Evolutionary conservation across 2,113 vertebrate species (phyloP).

Genomic region (Rhodinocichla rosea): DNA sequence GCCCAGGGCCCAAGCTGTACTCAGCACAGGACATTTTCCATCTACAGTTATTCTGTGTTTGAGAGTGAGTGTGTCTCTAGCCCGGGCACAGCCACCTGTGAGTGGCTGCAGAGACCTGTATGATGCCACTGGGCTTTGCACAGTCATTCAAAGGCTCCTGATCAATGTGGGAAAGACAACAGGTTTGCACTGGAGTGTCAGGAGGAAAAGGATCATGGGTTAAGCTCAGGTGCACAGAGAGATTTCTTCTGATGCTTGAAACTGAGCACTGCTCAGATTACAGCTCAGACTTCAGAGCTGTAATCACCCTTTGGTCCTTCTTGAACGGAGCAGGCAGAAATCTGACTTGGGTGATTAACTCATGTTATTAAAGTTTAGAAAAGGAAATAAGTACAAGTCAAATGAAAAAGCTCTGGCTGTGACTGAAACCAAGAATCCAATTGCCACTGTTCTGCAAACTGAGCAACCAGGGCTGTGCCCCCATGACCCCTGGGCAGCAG

Average conservation of each 20-base stretch:
- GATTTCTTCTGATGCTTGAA: background rate
- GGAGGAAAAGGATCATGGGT: background rate
- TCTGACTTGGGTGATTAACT: background rate
- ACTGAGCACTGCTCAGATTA: background rate
- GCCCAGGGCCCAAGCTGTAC: background rate
- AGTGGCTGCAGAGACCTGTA: fast-evolving
- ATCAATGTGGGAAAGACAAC: background rate
- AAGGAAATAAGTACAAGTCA: background rate
- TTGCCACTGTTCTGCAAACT: background rate
- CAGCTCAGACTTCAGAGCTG: background rate
- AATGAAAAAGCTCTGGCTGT: background rate
- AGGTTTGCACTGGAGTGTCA: background rate
- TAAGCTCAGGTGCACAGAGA: background rate
- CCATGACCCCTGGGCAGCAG: background rate
- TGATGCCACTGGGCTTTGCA: fast-evolving
- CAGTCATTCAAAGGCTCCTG: background rate
- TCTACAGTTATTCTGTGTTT: background rate
- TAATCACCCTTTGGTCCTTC: background rate
- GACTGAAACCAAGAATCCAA: background rate
- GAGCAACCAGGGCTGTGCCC: background rate
- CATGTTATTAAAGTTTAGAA: background rate
- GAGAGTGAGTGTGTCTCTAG: background rate
- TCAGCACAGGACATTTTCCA: background rate
- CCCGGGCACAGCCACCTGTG: background rate
- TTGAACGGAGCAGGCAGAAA: background rate